Evolutionary conservation across 2,113 vertebrate species (phyloP).

Genomic region (Petrocephalus zakoni): DNA sequence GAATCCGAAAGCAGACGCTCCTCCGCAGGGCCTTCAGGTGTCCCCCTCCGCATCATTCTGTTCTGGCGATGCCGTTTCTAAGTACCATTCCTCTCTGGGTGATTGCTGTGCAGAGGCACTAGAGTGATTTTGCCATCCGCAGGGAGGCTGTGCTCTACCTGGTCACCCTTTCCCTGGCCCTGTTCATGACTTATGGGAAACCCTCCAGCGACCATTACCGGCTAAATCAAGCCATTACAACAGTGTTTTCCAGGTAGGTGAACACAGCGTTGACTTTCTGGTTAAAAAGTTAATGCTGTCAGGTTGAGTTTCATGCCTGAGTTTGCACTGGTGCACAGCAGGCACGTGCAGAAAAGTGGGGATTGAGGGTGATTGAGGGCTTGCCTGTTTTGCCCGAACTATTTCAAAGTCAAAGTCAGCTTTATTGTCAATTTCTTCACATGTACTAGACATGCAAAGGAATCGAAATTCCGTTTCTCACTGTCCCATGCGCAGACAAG

Average conservation of each 20-base stretch:
- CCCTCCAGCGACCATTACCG: conserved; percentile 40
- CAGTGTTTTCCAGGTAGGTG: conserved; percentile 58
- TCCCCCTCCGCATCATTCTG: background rate
- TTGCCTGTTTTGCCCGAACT: background rate
- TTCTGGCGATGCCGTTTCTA: background rate
- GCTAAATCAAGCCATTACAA: conserved; percentile 55
- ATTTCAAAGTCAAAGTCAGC: too few relatives aligned
- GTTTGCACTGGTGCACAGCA: background rate
- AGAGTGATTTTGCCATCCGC: conserved; percentile 12
- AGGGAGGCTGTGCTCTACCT: conserved; percentile 52
- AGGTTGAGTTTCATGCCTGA: background rate
- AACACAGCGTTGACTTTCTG: background rate
- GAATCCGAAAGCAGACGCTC: conserved; percentile 44
- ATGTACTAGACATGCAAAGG: too few relatives aligned
- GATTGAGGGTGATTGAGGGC: background rate
- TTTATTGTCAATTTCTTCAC: too few relatives aligned
- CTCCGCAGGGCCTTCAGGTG: conserved; percentile 52
- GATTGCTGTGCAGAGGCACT: background rate
- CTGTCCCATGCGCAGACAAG: too few relatives aligned
- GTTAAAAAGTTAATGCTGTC: background rate
- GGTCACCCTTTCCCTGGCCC: conserved; percentile 51
- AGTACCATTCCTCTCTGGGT: background rate
- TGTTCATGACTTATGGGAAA: conserved; percentile 47
- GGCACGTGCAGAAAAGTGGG: background rate
- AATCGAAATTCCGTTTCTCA: too few relatives aligned